Base-by-base conservation (phyloP, 2,797 vertebrate genomes). In the Microhierax caerulescens region DNA sequence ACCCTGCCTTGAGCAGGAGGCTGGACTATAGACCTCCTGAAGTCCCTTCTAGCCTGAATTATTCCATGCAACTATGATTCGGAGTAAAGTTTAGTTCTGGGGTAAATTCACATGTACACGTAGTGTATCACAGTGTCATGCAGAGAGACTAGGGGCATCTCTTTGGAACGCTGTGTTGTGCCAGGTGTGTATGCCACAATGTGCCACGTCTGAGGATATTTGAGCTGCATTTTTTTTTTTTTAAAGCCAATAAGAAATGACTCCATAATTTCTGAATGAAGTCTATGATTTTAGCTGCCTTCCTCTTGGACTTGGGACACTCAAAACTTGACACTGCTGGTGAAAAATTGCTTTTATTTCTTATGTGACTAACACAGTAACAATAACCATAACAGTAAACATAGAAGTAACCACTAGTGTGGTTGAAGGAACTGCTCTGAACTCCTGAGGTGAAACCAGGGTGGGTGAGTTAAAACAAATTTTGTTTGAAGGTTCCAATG, bases 121-220 rank as follows among this genome's bases (percentile, higher is more conserved):
- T 8, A 16, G 21, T 7, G 3, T 50, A 30, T 5, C 6, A 2
- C 63, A 54, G 47, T 3, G 7, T 41, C n/a, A 13, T 13, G 25
- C 21, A 64, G 36, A 32, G 18, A 48, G 13, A 13, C 20, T 22
- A 59, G 36, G 68, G 24, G 13, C 23, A 2, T 34, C 25, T 72
- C 50, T 81, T 89, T 1, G 6, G 45, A 87, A 28, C 36, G 23
- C 10, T 36, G 25, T 19, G 21, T 28, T 75, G 10, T 53, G 27
- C 37, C 27, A 41, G 36, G 18, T 43, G 28, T 0, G 0, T 28
- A 25, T 63, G 27, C 13, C 25, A n/a, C 48, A 54, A 27, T 18
- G 39, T 25, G 13, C 1, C 7, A 16, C 17, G 68, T 70, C 23
- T 51, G 39, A 77, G 34, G 19, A 41, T 89, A 45, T 57, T 51